Base-by-base conservation (phyloP, 2,113 vertebrate genomes). In the Indicator maculatus region DNA sequence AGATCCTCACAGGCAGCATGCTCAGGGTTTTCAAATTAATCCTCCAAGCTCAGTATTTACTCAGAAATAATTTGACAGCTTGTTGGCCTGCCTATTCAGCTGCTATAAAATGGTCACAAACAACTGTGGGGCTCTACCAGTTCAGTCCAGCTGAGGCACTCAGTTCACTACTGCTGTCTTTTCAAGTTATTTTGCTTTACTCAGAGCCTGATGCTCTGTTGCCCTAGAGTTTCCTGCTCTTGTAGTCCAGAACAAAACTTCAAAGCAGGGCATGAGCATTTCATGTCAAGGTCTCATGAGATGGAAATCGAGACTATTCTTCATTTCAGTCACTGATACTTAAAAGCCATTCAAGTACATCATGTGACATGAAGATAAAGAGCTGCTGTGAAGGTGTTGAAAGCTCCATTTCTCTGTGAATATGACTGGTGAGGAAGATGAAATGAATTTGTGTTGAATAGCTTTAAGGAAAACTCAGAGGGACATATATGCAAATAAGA, bases 191-290 rank as follows among this genome's bases (percentile, higher is more conserved):
- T 83, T 80, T 36, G 4, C 59, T 81, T 85, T 83, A 67, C 70
- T 55, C 27, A 72, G 23, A 89, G 20, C 30, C 36, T 24, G 8
- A 55, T 59, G 18, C 17, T 59, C 28, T 3, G 41, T 8, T 33
- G 19, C 38, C 21, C 21, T 21, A 39, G n/a, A 56, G 52, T 55
- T 70, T 73, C 18, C 39, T 44, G 6, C n/a, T 52, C 73, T 69
- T 71, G 3, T 28, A 71, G 21, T 23, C 16, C 53, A 70, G 41
- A 88, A 50, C 3, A n/a, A 73, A 86, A 73, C 72, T 86, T 83
- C 72, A 77, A 72, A 70, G 36, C n/a, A 44, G 11, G 9, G 6
- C 0, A 0, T 36, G 1, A 39, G 13, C 12, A 17, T 83, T 74
- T 71, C 44, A 28, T 5, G 7, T 36, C 55, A 78, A 74, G 52